A percentile compares a stretch with the other conserved stretches of the same genome.
Evolutionary conservation across 2,113 vertebrate species (phyloP).

Genomic region (Engraulis encrasicolus): DNA sequence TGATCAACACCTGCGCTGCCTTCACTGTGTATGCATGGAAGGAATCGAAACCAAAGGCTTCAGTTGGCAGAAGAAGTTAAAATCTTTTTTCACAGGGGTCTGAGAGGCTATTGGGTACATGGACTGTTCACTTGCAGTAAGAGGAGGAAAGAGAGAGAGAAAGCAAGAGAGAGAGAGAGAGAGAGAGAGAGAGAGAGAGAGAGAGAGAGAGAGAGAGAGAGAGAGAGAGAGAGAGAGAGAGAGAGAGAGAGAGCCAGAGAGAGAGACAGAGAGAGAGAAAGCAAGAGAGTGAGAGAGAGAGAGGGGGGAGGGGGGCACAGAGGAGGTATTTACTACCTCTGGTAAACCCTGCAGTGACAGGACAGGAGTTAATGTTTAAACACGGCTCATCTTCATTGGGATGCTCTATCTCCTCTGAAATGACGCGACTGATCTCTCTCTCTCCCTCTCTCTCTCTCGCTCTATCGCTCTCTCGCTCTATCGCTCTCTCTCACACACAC

Average conservation of each 20-base stretch:
- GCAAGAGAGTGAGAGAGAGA: not conserved
- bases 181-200: not conserved
- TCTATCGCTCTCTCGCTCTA: conserved; percentile 17
- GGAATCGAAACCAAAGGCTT: no score
- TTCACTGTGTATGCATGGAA: not conserved
- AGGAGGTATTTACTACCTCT: conserved; percentile 58
- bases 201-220: not conserved
- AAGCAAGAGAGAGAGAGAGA: conserved; percentile 7
- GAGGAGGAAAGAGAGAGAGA: not conserved
- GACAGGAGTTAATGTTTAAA: conserved; percentile 65
- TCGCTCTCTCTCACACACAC: conserved; percentile 3
- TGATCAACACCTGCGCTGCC: not conserved
- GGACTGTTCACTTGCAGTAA: conserved; percentile 39
- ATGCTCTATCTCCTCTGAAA: conserved; percentile 37
- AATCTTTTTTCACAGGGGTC: not conserved
- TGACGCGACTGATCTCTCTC: not conserved
- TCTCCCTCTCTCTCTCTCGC: conserved; percentile 29
- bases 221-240: not conserved
- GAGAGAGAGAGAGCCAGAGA: conserved; percentile 16
- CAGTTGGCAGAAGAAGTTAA: not conserved
- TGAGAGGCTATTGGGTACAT: conserved; percentile 9
- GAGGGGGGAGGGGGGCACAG: not conserved
- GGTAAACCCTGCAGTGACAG: conserved; percentile 49
- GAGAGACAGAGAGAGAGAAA: not conserved
- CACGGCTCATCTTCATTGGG: conserved; percentile 27